A percentile compares a stretch with the other conserved stretches of the same genome.
phyloP scores from a whole-genome alignment of 2,113 vertebrate species.

The Crotalus horridus region DNA sequence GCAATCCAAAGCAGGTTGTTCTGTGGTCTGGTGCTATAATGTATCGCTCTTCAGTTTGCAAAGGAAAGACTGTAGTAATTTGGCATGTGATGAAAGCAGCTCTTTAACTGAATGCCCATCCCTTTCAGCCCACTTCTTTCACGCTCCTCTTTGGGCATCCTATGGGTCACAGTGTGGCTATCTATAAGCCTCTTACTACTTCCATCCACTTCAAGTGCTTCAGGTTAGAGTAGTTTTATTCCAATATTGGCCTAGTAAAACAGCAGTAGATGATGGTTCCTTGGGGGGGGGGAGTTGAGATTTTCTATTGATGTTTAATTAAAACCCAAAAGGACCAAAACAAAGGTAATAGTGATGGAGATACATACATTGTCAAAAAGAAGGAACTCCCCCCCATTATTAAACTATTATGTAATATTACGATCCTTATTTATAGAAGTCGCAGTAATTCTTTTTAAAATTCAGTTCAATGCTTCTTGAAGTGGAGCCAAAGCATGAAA shows the following conservation, averaged over 20 bases:
- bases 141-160: not conserved
- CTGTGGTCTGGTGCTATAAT: not conserved
- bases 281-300: not conserved
- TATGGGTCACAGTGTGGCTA: not conserved
- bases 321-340: not conserved
- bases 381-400: not conserved
- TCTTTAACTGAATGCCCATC: not conserved
- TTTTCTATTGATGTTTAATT: not conserved
- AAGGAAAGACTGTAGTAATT: not conserved
- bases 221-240: not conserved
- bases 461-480: not conserved
- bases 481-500: not conserved
- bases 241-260: not conserved
- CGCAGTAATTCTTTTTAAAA: not conserved
- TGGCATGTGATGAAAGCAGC: not conserved
- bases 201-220: not conserved
- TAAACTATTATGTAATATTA: not conserved
- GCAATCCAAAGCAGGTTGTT: not conserved
- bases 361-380: not conserved
- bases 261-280: not conserved
- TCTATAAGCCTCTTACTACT: not conserved
- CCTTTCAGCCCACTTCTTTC: not conserved
- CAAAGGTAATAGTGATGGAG: not conserved
- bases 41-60: not conserved
- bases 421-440: not conserved